phyloP scores from a whole-genome alignment of 2,797 vertebrate genomes.

The Argyrosomus regius region DNA sequence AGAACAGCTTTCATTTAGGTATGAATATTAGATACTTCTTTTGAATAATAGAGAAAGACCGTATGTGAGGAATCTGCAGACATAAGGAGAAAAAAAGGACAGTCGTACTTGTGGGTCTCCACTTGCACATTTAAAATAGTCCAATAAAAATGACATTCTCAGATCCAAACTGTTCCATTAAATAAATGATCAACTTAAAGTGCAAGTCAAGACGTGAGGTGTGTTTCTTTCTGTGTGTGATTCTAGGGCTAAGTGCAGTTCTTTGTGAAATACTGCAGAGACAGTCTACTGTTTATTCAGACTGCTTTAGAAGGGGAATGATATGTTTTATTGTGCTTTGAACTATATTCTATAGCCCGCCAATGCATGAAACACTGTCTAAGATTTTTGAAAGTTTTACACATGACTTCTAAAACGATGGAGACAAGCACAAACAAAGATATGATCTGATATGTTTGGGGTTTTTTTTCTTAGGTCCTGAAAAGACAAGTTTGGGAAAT shows the following conservation, averaged over 20 bases:
- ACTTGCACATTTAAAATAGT: constrained; percentile 73
- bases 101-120: constrained; percentile 56
- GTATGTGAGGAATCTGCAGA: constrained; percentile 77
- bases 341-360: not conserved
- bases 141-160: constrained; percentile 79
- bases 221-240: constrained; percentile 25
- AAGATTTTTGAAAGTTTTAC: not conserved
- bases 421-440: constrained; percentile 5
- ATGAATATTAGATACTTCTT: constrained; percentile 84
- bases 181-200: constrained; percentile 81
- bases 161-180: constrained; percentile 72
- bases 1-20: constrained; percentile 83
- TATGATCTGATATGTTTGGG: not conserved
- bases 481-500: constrained; percentile 47
- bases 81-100: constrained; percentile 66
- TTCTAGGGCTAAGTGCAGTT: not conserved
- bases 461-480: not conserved
- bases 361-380: not conserved
- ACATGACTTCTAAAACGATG: constrained; percentile 7
- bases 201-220: constrained; percentile 57
- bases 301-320: not conserved
- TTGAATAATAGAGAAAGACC: constrained; percentile 80
- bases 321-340: constrained; percentile 8
- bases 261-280: constrained; percentile 17
- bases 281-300: not conserved